Evolutionary conservation across 2,113 vertebrate genomes (phyloP), one percentile per base, ranked within the genome.

Genomic region (Pithys albifrons): DNA sequence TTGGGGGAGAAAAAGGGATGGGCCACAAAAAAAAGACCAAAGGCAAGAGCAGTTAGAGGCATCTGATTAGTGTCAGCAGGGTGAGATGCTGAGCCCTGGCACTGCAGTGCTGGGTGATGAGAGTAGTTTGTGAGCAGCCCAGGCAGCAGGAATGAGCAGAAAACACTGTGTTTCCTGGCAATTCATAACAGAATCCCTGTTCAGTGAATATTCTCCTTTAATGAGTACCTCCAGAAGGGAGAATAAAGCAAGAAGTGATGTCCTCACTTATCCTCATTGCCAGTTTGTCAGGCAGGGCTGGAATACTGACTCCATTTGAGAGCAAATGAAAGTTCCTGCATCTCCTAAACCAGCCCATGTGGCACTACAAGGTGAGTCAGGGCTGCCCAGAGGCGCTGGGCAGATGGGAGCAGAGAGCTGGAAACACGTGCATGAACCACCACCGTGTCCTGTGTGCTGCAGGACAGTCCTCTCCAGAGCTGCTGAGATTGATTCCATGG

Each of bases 401-500:
- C 45, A 82, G 43, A 37, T n/a, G 83, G 81, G 37, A 80, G 22
- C 67, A 51, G 85, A 11, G 75, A 83, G 85, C 67, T 71, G 90
- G 54, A 61, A 46, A 46, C 70, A 24, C 1, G 0, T 29, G 45
- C 0, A 13, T 24, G 5, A 13, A 2, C 52, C 72, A 28, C 75
- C 64, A 58, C 0, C 0, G 0, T 1, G 9, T 81, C 61, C 41
- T 3, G 2, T 28, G 76, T 10, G 17, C 66, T 49, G 37, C 74
- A 79, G 91, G 59, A 71, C 64, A 46, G 72, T 55, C 25, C 54
- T 45, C 72, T 94, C 72, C 85, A 43, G 80, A 87, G 61, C 77
- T 81, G 57, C 85, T 52, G 28, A 39, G 92, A 80, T 31, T 39
- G 64, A 91, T 91, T 89, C 72, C 69, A 31, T 2, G 24, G 75